Percentiles rank a stretch among this genome's conserved stretches.
Evolutionary conservation across 2,113 vertebrate genomes (phyloP).

Genomic region (Cranoglanis bouderius): DNA sequence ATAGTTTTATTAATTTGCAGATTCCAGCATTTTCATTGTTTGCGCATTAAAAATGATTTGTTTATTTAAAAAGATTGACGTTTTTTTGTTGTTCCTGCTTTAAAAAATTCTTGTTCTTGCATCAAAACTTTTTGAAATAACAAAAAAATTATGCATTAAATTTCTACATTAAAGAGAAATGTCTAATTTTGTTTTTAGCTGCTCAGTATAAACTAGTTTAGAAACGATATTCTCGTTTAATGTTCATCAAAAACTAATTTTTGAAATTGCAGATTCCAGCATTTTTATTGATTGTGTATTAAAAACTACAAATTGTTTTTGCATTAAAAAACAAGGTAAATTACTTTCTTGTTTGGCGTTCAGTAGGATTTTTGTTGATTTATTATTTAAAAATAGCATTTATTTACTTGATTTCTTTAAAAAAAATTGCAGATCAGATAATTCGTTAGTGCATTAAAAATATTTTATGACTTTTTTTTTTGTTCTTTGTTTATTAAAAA

Average conservation of each 20-base stretch:
- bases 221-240: neutral
- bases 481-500: neutral
- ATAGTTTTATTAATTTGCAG: neutral
- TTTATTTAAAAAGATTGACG: neutral
- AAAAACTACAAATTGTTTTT: neutral
- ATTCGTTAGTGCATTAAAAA: neutral
- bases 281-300: neutral
- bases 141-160: neutral
- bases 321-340: neutral
- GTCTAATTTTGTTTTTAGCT: neutral
- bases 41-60: neutral
- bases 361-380: neutral
- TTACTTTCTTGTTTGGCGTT: neutral
- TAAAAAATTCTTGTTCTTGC: neutral
- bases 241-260: neutral
- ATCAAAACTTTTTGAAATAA: neutral
- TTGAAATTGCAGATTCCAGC: neutral
- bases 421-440: neutral
- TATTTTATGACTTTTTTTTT: neutral
- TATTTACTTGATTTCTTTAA: no score
- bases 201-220: neutral
- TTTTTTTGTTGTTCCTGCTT: neutral
- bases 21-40: neutral
- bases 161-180: neutral
- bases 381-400: neutral